Percentiles rank a stretch among this genome's conserved stretches.
phyloP scores from a whole-genome alignment of 2,888 invertebrate genomes.

The Aphodius granarius region DNA sequence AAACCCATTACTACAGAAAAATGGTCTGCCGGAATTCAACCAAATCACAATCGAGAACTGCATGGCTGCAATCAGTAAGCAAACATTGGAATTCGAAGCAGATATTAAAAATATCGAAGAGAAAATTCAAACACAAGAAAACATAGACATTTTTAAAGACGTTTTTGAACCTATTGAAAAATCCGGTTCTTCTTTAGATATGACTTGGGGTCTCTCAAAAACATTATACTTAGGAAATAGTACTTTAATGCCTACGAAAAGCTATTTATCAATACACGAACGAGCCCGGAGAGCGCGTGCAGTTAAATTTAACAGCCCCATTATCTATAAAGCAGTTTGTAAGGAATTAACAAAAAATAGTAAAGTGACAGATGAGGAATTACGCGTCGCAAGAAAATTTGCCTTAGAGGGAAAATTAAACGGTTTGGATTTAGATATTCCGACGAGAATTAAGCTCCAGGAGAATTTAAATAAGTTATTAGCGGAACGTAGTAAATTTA shows the following conservation, averaged over 20 bases:
- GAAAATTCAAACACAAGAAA: slow-evolving; percentile 53
- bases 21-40: slow-evolving; percentile 79
- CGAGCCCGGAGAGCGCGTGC: slow-evolving; percentile 75
- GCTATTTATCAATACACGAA: slow-evolving; percentile 77
- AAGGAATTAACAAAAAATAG: slow-evolving; percentile 51
- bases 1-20: slow-evolving; percentile 72
- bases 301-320: slow-evolving; percentile 70
- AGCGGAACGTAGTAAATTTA: slow-evolving; percentile 64
- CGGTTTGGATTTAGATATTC: slow-evolving; percentile 69
- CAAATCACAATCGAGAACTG: slow-evolving; percentile 82
- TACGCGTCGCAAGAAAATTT: slow-evolving; percentile 75
- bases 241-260: slow-evolving; percentile 76
- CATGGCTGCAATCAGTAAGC: slow-evolving; percentile 80
- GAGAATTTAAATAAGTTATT: slow-evolving; percentile 58
- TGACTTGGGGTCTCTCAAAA: slow-evolving; percentile 87
- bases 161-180: slow-evolving; percentile 76
- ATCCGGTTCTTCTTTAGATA: slow-evolving; percentile 71
- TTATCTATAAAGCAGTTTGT: slow-evolving; percentile 70
- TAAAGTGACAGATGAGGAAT: slow-evolving; percentile 61
- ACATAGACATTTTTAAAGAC: slow-evolving; percentile 66
- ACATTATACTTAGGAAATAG: slow-evolving; percentile 80
- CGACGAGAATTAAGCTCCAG: slow-evolving; percentile 58
- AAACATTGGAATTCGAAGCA: slow-evolving; percentile 80
- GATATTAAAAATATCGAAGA: slow-evolving; percentile 70
- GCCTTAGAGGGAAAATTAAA: slow-evolving; percentile 80